Base-by-base conservation (phyloP, 2,888 invertebrate species). In the Aporophyla lueneburgensis region DNA sequence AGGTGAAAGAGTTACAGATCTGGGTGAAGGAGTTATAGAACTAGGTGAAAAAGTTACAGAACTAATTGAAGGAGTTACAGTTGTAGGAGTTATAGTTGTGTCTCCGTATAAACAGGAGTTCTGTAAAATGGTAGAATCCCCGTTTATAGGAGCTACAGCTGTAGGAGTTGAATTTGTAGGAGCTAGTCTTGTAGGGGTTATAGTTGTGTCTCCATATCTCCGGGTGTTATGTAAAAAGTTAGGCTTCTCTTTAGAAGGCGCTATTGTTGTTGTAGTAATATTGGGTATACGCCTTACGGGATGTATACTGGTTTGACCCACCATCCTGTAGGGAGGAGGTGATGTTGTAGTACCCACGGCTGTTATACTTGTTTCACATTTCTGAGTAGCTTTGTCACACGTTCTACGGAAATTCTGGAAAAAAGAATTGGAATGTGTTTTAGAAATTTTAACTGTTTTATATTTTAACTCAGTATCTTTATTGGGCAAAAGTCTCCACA, bases 331-430 rank as follows among this genome's bases (percentile, higher is more conserved):
- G 16, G 46, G 21, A 56, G 54, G 56, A 10, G 19, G 33, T 33
- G 33, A 46, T n/a, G 4, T 24, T 56, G 70, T n/a, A 12, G 61
- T 40, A 61, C 7, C 14, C 16, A 62, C 3, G 4, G 10, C 19
- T 43, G 65, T n/a, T 58, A 19, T 5, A 16, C 14, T 53, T 24
- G 21, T 71, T 21, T 7, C 14, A 76, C 43, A 14, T 24, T 14
- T 33, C 53, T 33, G 24, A 14, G 71, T 21, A 51, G 24, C 19
- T n/a, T 27, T 54, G 14, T 19, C 46, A 16, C 2, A 16, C 40
- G n/a, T 0, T 65, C 68, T 74, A 40, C 43, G 24, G 51, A 68
- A 49, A 61, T 56, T 27, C 86, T 86, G 78, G 10, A 86, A 86
- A 24, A 65, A 61, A 59, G 14, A 40, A 40, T 43, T 9, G 49